Evolutionary conservation across 2,113 vertebrate species (phyloP).

Genomic region (Oxyruncus cristatus): DNA sequence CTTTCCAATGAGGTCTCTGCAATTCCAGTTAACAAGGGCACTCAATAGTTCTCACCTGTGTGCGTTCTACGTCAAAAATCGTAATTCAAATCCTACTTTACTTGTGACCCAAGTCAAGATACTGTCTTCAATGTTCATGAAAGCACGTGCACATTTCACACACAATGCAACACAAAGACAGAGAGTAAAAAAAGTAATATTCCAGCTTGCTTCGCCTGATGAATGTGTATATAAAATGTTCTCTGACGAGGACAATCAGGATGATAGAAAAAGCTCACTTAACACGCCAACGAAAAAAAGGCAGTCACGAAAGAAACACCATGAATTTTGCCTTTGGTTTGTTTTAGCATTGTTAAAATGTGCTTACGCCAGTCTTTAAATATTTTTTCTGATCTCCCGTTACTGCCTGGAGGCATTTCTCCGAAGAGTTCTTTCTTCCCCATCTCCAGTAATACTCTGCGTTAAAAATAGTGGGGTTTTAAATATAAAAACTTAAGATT

Average conservation of each 20-base stretch:
- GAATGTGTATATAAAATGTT: background rate
- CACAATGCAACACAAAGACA: background rate
- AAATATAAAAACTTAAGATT: background rate
- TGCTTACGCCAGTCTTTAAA: background rate
- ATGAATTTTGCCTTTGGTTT: background rate
- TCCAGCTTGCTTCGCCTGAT: background rate
- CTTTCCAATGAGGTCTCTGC: background rate
- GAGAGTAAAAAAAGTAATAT: background rate
- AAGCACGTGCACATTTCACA: background rate
- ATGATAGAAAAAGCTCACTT: constrained; percentile 1
- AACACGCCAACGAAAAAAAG: background rate
- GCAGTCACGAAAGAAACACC: background rate
- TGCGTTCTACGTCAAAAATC: background rate
- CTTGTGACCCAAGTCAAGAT: background rate
- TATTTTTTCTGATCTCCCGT: background rate
- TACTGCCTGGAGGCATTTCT: background rate
- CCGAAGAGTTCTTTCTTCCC: background rate
- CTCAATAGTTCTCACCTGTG: background rate
- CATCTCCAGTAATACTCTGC: background rate
- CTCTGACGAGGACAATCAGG: background rate
- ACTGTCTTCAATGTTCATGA: background rate
- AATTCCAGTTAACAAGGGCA: background rate
- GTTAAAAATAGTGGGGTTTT: background rate
- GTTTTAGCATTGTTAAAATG: constrained; percentile 28
- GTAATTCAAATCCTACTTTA: background rate